Base-by-base conservation (phyloP, 1,140 invertebrate genomes). In the Dendroctonus ponderosae region DNA sequence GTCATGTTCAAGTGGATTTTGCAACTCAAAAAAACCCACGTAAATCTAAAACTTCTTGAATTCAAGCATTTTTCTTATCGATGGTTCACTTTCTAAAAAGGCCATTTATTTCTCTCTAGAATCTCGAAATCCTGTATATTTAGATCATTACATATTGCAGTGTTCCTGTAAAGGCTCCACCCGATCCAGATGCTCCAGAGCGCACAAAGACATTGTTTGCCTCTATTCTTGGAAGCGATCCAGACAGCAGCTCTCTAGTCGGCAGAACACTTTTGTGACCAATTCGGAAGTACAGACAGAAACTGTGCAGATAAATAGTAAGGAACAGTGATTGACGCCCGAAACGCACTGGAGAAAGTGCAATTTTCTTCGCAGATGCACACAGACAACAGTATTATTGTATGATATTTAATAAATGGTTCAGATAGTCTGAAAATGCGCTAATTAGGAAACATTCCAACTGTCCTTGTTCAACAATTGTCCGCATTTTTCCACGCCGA, bases 181-280 rank as follows among this genome's bases (percentile, higher is more conserved):
- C 8, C 44, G 46, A 49, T 50, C 59, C 37, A 61, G 48, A 61
- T 61, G 37, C 38, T 61, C 59, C 7, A 50, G 14, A 50, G 40
- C 46, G 6, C n/a, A 49, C 9, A 62, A 42, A 14, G 50, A 62
- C 26, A 14, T 42, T n/a, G 15, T 62, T 3, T 53, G 60, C 49
- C 7, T 62, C 7, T 62, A 62, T 38, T 52, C 59, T 40, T 61
- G 59, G 59, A 61, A n/a, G 39, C 8, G 59, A 11, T n/a, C 44
- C 59, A 48, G n/a, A 37, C 59, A 51, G 5, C 59, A 61, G 50
- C 39, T 51, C 26, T 61, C 59, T 37, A 15, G 7, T 0, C 40
- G 56, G 5, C 40, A 11, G 26, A 15, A 58, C n/a, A 58, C 56
- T 46, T 58, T 15, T 43, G 11, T 58, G 8, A 44, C 12, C 41